Conservation (phyloP, 2,113 vertebrate genomes). For the Pardalotus punctatus region DNA sequence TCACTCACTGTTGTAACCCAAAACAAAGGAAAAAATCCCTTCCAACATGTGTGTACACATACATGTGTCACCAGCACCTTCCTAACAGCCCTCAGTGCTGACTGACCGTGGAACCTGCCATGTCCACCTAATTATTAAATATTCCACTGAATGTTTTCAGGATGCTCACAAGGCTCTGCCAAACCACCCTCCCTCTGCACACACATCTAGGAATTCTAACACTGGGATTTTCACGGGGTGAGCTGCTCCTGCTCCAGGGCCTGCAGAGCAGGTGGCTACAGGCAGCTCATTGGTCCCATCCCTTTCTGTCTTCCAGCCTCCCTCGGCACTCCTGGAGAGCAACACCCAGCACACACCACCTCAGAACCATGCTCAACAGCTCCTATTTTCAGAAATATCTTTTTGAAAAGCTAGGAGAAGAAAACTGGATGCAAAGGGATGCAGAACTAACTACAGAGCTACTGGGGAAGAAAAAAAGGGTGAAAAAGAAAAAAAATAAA, state of each 20-base stretch:
- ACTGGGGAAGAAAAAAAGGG: accelerated
- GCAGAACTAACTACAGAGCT: not conserved
- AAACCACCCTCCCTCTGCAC: not conserved
- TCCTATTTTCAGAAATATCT: not conserved
- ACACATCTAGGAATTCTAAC: accelerated
- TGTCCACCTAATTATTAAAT: not conserved
- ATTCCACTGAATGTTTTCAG: not conserved
- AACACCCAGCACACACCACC: accelerated
- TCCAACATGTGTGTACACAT: accelerated
- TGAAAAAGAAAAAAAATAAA: too few relatives aligned
- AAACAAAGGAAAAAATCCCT: not conserved
- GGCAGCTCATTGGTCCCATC: not conserved
- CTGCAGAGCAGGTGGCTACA: not conserved
- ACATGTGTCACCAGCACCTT: accelerated
- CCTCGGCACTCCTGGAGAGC: not conserved
- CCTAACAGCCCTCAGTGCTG: accelerated
- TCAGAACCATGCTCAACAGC: not conserved
- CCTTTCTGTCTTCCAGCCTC: not conserved
- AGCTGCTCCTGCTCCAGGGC: accelerated
- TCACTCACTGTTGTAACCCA: not conserved
- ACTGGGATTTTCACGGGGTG: not conserved
- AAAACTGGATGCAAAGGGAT: not conserved
- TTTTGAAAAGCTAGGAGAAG: not conserved
- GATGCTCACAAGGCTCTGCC: not conserved
- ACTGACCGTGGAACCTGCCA: accelerated